A percentile compares a stretch with the other conserved stretches of the same genome.
Evolutionary conservation across 2,797 vertebrate species (phyloP).

Genomic region (Dendrocincla tyrannina): DNA sequence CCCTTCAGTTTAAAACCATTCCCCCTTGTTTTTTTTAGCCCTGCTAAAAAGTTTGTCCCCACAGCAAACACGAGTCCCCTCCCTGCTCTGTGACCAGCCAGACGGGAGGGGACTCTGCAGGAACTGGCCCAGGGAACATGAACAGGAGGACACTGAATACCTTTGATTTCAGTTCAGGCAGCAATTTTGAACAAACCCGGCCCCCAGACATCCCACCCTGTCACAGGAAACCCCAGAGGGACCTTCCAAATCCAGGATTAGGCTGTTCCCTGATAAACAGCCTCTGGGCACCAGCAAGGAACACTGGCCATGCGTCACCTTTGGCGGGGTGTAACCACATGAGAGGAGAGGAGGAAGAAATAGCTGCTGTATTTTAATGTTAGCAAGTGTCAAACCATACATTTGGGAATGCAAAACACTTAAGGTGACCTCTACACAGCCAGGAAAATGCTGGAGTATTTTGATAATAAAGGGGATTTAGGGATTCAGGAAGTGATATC

Average conservation of each 20-base stretch:
- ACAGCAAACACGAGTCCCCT: not conserved
- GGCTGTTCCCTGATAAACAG: not conserved
- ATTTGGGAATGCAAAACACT: not conserved
- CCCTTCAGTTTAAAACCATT: not conserved
- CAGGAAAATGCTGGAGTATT: not conserved
- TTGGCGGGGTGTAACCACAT: not conserved
- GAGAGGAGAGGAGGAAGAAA: not conserved
- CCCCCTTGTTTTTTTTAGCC: not conserved
- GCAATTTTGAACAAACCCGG: not conserved
- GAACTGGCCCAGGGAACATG: not conserved
- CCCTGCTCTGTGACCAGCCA: not conserved
- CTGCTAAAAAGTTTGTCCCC: not conserved
- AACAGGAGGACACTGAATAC: not conserved
- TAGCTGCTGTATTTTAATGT: not conserved
- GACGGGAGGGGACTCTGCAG: not conserved
- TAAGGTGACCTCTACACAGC: not conserved
- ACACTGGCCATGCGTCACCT: not conserved
- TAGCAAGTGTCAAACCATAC: not conserved
- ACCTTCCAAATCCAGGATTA: constrained; percentile 26
- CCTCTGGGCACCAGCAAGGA: not conserved
- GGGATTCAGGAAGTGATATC: not conserved
- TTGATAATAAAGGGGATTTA: not conserved
- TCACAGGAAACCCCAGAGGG: not conserved
- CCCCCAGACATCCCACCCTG: not conserved
- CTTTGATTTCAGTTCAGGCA: not conserved